Percentiles rank a stretch among this genome's conserved stretches.
Evolutionary conservation across 2,797 vertebrate species (phyloP).

Genomic region (Enteromius viviparus): DNA sequence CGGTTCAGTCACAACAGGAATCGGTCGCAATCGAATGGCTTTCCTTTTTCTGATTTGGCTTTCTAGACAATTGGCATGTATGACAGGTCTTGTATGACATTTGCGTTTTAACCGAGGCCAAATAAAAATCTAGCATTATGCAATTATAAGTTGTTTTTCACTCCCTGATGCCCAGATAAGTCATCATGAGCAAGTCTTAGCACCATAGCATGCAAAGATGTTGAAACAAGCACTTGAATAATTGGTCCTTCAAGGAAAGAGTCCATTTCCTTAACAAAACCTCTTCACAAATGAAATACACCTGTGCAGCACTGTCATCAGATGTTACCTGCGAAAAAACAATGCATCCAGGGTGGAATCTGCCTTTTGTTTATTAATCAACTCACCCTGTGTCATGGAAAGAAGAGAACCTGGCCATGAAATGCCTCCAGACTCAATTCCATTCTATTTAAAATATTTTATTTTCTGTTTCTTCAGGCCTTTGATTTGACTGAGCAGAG

Average conservation of each 20-base stretch:
- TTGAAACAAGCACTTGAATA: no score
- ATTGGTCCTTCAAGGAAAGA: no score
- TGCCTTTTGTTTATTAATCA: background rate
- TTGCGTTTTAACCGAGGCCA: background rate
- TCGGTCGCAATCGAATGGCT: background rate
- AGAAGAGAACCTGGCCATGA: background rate
- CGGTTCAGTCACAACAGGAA: background rate
- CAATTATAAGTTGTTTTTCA: background rate
- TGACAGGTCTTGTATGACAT: background rate
- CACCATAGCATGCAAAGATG: background rate
- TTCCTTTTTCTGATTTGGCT: background rate
- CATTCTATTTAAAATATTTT: background rate
- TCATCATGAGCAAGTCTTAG: no score
- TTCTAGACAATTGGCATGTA: background rate
- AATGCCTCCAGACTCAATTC: background rate
- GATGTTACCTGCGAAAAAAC: background rate
- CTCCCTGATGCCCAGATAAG: background rate
- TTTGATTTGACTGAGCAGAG: constrained; percentile 99
- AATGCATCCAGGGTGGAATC: background rate
- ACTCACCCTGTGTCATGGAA: background rate
- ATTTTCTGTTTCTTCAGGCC: constrained; percentile 77
- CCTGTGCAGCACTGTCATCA: background rate
- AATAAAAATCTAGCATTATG: background rate
- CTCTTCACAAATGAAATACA: background rate
- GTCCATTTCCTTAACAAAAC: background rate